Base-by-base conservation (phyloP, 2,113 vertebrate genomes). In the Sylvicapra grimmia region DNA sequence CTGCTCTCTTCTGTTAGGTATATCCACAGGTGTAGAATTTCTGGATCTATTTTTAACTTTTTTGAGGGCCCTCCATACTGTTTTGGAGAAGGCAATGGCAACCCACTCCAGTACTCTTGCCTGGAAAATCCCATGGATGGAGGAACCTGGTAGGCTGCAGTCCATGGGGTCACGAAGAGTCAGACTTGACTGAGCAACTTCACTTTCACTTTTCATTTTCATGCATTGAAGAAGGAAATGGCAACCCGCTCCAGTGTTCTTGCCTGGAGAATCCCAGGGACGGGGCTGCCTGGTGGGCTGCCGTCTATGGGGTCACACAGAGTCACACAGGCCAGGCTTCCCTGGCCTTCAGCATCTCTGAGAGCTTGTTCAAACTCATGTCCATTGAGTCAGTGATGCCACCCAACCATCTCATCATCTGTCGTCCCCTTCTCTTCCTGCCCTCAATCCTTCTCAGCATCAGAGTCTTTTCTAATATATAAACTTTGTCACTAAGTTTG, bases 241-340 rank as follows among this genome's bases (percentile, higher is more conserved):
- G 63, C 33, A 68, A 19, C 18, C 65, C 65, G 36, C 33, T 36
- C 33, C 33, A 36, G 33, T n/a, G 33, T 68, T 68, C 33, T 68
- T 21, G 65, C 18, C 33, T 11, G 33, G 65, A 68, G 65, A 68
- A 10, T 21, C 18, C 65, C 65, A 68, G 65, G 65, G 18, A 68
- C 4, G 0, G 8, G 16, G 18, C 33, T 21, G 33, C 65, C 65
- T 68, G 65, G 33, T 36, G 65, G 65, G 33, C 65, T 68, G 33
- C 33, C 4, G 0, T 11, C 65, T 36, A 3, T 10, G 33, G 18
- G 65, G 65, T 68, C 8, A 1, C 65, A 36, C 18, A n/a, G 33
- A n/a, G 8, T 19, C 8, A 1, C 33, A 18, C 33, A 36, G 2
- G n/a, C 63, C 68, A 72, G 68, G 68, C 19, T 72, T 72, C 68